A percentile compares a stretch with the other conserved stretches of the same genome.
These are phyloP conservation scores for Cataglyphis cursor DNA, from an alignment of 2,888 invertebrate genomes.

Conservation along the genomic window DNA sequence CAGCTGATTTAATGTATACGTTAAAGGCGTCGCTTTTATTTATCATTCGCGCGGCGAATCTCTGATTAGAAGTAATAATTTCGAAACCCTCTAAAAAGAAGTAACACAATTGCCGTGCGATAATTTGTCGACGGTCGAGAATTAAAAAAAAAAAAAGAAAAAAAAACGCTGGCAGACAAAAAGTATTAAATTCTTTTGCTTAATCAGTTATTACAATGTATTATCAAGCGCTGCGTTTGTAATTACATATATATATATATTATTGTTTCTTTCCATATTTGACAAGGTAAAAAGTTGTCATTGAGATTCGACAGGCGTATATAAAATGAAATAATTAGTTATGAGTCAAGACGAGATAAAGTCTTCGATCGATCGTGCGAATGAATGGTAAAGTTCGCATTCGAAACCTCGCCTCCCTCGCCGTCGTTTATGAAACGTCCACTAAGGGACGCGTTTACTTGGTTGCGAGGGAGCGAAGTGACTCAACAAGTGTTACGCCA, in stretches of 20 bases:
- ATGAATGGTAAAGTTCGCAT: background rate
- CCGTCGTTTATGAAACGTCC: slow-evolving; percentile 70
- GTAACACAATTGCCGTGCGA: slow-evolving; percentile 8
- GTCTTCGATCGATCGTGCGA: background rate
- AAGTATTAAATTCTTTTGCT: slow-evolving; percentile 6
- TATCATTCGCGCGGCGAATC: slow-evolving; percentile 72
- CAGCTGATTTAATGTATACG: slow-evolving; percentile 82
- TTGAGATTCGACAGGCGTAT: background rate
- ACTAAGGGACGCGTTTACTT: slow-evolving; percentile 63
- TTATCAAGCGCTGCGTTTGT: background rate
- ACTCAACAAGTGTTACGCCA: slow-evolving; percentile 83
- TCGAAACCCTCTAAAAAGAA: slow-evolving; percentile 17
- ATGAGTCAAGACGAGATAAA: background rate
- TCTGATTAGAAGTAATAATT: slow-evolving; percentile 74
- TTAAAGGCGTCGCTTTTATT: slow-evolving; percentile 67
- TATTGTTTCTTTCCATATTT: background rate
- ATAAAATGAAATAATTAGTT: background rate
- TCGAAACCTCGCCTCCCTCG: slow-evolving; percentile 24
- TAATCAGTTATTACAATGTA: background rate
- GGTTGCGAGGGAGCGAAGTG: slow-evolving; percentile 63
- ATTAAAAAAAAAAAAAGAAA: slow-evolving; percentile 19
- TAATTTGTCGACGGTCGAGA: slow-evolving; percentile 9
- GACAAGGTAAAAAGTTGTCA: background rate
- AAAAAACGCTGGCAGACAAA: background rate
- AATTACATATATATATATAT: background rate